phyloP scores from a whole-genome alignment of 2,113 vertebrate species.

The Danionella cerebrum region DNA sequence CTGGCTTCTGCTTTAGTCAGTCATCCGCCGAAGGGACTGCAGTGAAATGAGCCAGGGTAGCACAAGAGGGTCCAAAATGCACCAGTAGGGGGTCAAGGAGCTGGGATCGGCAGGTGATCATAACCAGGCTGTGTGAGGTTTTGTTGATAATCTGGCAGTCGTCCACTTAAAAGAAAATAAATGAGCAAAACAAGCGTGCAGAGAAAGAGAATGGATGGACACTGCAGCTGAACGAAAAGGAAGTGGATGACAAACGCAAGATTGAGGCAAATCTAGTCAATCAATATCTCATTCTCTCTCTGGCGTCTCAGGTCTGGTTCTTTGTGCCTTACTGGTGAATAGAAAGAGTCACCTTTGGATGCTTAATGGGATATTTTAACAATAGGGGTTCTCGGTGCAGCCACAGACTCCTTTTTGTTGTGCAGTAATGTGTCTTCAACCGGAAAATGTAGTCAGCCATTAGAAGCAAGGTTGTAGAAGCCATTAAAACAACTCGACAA shows the following conservation, averaged over 20 bases:
- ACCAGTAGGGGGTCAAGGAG: constrained; percentile 7
- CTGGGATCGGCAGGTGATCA: constrained; percentile 44
- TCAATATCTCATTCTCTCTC: constrained; percentile 49
- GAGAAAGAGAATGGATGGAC: constrained; percentile 39
- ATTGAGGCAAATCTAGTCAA: constrained; percentile 50
- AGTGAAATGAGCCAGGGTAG: constrained; percentile 47
- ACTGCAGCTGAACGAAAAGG: constrained; percentile 42
- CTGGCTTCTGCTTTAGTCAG: constrained; percentile 47
- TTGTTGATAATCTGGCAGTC: constrained; percentile 52
- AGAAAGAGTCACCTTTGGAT: constrained; percentile 65
- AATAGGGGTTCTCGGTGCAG: constrained; percentile 51
- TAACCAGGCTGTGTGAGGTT: constrained; percentile 44
- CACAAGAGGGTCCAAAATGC: constrained; percentile 28
- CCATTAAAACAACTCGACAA: constrained; percentile 4
- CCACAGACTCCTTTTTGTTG: constrained; percentile 47
- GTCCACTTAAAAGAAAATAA: constrained; percentile 62
- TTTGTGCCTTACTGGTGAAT: constrained; percentile 58
- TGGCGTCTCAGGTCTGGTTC: constrained; percentile 28
- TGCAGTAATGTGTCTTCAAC: constrained; percentile 25
- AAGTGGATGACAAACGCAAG: constrained; percentile 35
- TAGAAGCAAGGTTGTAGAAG: constrained; percentile 26
- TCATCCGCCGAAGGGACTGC: constrained; percentile 50
- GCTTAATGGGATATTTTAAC: constrained; percentile 62
- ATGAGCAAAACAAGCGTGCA: constrained; percentile 48
- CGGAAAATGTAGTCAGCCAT: constrained; percentile 31